Base-by-base conservation (phyloP, 2,888 invertebrate species). In the Ophioninae sp. region DNA sequence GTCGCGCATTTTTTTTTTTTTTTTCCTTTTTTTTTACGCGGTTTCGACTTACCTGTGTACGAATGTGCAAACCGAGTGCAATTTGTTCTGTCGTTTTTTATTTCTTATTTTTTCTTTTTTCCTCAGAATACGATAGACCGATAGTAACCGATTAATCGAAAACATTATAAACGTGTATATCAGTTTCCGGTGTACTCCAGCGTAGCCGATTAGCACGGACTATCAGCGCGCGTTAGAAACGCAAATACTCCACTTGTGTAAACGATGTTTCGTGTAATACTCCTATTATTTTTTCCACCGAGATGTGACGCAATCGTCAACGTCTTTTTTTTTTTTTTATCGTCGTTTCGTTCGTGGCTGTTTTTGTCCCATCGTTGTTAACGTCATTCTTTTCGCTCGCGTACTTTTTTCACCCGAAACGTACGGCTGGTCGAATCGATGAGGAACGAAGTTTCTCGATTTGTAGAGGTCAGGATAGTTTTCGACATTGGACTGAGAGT, bases 61-160 rank as follows among this genome's bases (percentile, higher is more conserved):
- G 50, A 50, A 50, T 50, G 50, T 17, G 10, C 2, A 50, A 17
- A 50, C 50, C 13, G 50, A 17, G 50, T 50, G 50, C 50, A 50
- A 50, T 50, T 8, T 44, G 44, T 44, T 44, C 30, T 30, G 1
- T 30, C n/a, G n/a, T 30, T 30, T 30, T 30, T 30, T 30, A 2
- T 30, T 30, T 30, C 2, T 30, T 3, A 30, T 3, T 30, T 68
- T 44, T 81, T 77, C 20, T 81, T 81, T 69, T 80, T 74, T 65
- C 44, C 20, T 68, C 61, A 44, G 30, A 62, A 59, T 80, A 70
- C 75, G 65, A 67, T 81, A 84, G 73, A 39, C n/a, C 56, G 81
- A 78, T 78, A 39, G 17, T 83, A 83, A 80, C 75, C 67, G 65
- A 74, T 78, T 61, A 57, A 83, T 78, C 83, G 50, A 62, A 30